Evolutionary conservation across 2,113 vertebrate species (phyloP).

Genomic region (Psophia crepitans): DNA sequence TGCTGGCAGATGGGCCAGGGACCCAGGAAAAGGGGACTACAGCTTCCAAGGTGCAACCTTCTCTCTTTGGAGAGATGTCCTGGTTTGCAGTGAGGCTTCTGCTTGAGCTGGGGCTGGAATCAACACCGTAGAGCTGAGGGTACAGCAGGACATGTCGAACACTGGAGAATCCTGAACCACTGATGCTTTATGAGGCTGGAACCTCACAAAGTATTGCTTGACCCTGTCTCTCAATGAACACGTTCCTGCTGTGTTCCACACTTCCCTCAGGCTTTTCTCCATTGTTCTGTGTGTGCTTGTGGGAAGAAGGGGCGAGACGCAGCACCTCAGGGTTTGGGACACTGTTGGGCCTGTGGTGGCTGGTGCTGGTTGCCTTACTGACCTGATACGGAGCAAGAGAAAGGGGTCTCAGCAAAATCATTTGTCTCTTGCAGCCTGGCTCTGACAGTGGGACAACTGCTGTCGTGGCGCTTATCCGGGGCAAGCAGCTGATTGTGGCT

Average conservation of each 20-base stretch:
- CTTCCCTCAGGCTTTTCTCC: background rate
- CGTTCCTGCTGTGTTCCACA: fast-evolving
- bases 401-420: background rate
- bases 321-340: background rate
- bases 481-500: slow-evolving; percentile 95
- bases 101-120: background rate
- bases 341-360: background rate
- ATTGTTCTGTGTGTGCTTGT: fast-evolving
- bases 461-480: slow-evolving; percentile 92
- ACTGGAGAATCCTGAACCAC: background rate
- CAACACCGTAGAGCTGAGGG: fast-evolving
- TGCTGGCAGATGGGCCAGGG: background rate
- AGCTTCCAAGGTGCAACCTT: background rate
- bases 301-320: background rate
- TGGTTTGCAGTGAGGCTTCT: background rate
- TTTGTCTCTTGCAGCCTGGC: slow-evolving; percentile 80
- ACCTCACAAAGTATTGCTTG: background rate
- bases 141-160: background rate
- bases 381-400: fast-evolving
- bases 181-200: background rate
- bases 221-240: background rate
- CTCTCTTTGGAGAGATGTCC: background rate
- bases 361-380: background rate
- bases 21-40: background rate
- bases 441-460: slow-evolving; percentile 97